Percentiles rank a stretch among this genome's conserved stretches.
Evolutionary conservation across 30 jellyfish, hydroid and myxozoan genomes (phyloP).

Genomic region (Turritopsis dohrnii): DNA sequence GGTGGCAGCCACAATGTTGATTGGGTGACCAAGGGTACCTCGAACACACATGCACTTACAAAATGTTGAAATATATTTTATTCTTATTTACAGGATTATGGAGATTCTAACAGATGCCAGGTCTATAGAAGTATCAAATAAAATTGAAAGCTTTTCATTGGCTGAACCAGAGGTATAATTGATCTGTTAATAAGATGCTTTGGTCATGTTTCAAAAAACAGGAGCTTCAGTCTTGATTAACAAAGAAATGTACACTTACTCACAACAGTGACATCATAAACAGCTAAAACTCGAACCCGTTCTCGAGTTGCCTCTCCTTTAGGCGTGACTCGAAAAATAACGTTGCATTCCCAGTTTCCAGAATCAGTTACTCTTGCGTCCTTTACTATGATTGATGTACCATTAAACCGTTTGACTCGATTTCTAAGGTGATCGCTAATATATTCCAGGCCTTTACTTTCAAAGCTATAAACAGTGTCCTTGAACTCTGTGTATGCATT

Average conservation of each 20-base stretch:
- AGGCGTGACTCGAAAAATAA: not conserved
- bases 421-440: not conserved
- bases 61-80: too few species aligned
- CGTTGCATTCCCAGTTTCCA: conserved; percentile 1
- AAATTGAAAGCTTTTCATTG: too few species aligned
- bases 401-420: not conserved
- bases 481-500: not conserved
- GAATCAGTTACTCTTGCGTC: not conserved
- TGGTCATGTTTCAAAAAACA: too few species aligned
- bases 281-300: not conserved
- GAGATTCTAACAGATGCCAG: too few species aligned
- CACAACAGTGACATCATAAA: not conserved
- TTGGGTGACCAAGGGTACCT: too few species aligned
- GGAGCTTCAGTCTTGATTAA: not conserved
- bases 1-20: too few species aligned
- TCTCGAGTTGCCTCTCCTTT: not conserved
- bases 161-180: too few species aligned
- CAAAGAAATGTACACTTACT: not conserved
- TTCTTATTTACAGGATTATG: too few species aligned
- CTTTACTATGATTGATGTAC: not conserved
- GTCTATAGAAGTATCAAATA: too few species aligned
- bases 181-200: too few species aligned
- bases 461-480: not conserved
- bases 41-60: too few species aligned
- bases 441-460: not conserved